phyloP scores from a whole-genome alignment of 2,113 vertebrate genomes.

The Oncorhynchus mykiss region DNA sequence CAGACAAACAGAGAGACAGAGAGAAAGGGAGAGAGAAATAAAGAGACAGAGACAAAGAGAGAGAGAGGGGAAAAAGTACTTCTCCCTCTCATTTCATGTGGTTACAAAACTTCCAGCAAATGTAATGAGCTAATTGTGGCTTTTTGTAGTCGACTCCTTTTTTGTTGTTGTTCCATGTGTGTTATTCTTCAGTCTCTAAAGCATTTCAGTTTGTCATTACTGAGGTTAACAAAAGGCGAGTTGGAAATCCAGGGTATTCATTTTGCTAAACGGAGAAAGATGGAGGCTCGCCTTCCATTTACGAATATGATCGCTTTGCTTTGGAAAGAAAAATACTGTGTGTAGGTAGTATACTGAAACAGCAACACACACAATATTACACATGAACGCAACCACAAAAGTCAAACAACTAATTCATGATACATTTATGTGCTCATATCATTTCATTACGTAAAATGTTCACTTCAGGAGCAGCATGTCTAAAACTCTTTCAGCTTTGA shows the following conservation, averaged over 20 bases:
- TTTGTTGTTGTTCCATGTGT: constrained; percentile 27
- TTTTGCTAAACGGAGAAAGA: constrained; percentile 87
- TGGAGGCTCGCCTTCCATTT: constrained; percentile 62
- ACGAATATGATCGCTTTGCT: constrained; percentile 36
- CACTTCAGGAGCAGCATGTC: no score
- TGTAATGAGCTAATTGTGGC: constrained; percentile 75
- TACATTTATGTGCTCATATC: no score
- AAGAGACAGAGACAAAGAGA: constrained; percentile 60
- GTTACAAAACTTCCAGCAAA: constrained; percentile 68
- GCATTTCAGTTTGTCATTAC: constrained; percentile 66
- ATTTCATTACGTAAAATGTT: no score
- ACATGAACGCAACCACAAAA: not conserved
- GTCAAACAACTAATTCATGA: no score
- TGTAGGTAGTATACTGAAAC: not conserved
- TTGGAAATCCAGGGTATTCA: constrained; percentile 82
- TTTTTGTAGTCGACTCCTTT: constrained; percentile 72
- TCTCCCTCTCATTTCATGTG: constrained; percentile 73
- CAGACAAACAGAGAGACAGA: constrained; percentile 51
- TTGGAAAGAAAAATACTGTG: not conserved
- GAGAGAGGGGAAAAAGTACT: constrained; percentile 64
- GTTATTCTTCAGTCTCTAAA: constrained; percentile 72
- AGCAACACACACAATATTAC: not conserved
- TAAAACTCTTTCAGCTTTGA: no score
- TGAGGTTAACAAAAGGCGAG: constrained; percentile 58
- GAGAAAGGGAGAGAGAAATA: constrained; percentile 59